phyloP scores from a whole-genome alignment of 2,888 invertebrate species.

The Dromius quadrimaculatus region DNA sequence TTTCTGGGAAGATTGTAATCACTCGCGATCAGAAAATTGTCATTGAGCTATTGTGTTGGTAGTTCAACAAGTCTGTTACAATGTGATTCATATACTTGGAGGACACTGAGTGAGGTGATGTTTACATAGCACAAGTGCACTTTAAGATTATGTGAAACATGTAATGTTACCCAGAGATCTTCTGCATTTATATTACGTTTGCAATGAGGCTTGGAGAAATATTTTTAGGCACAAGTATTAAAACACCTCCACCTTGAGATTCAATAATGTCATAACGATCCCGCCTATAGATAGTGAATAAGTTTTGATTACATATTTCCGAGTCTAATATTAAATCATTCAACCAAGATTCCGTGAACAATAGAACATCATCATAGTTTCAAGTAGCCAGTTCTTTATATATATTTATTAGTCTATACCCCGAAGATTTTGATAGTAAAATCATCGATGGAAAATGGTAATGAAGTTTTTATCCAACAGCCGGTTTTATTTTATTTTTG shows the following conservation, averaged over 20 bases:
- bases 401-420: too few relatives aligned
- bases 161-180: not conserved
- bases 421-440: too few relatives aligned
- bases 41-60: not conserved
- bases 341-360: too few relatives aligned
- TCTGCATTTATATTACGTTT: not conserved
- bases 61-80: not conserved
- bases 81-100: not conserved
- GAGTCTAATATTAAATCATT: not conserved
- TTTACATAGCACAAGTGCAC: not conserved
- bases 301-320: constrained; percentile 1
- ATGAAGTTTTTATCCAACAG: too few relatives aligned
- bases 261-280: constrained; percentile 4
- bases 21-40: not conserved
- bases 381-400: too few relatives aligned
- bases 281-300: not conserved
- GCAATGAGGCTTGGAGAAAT: not conserved
- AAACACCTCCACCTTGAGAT: not conserved
- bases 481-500: too few relatives aligned
- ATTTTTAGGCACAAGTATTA: constrained; percentile 3
- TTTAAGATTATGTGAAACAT: not conserved
- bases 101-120: not conserved
- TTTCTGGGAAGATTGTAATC: not conserved
- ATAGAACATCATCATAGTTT: too few relatives aligned
- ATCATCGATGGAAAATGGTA: too few relatives aligned